Evolutionary conservation across 1,140 invertebrate species (phyloP), one percentile per base, ranked within the genome.

Genomic region (Sogatella furcifera): DNA sequence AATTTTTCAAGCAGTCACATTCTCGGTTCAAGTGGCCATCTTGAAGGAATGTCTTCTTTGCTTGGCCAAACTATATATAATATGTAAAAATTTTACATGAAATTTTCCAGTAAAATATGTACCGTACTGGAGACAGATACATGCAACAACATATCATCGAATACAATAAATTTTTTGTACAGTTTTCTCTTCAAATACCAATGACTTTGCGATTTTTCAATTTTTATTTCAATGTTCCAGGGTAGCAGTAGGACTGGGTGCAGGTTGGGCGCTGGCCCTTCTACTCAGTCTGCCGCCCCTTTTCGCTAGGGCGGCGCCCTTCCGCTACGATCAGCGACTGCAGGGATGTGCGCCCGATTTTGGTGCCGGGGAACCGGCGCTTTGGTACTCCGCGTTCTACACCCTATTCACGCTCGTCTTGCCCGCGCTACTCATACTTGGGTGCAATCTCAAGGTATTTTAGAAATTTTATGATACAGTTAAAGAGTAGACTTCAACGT

Each of bases 261-360:
- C 68, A 24, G 73, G 76, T 11, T 81, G 81, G 80, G 66, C 72
- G 8, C 69, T 76, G 4, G 72, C 76, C 4, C 52, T 79, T 9
- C 55, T 77, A 15, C 66, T 76, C 19, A 76, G 70, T 58, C 43
- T 77, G 53, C 73, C 74, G 22, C 76, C 75, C 10, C 72, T 77
- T 54, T 77, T 74, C 31, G 70, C 72, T 13, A 3, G 34, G 34
- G 72, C 73, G 11, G 72, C 73, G 13, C 72, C 74, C 8, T 78
- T 77, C 62, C 71, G 55, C 69, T 81, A 82, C 62, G 79, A 78
- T 61, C 73, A 76, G 0, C 80, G 77, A 2, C 71, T 86, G 19
- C 77, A 78, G 19, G 79, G 77, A 44, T 88, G 85, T 67, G 77
- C 79, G 0, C 82, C 84, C 0, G 81, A 86, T 69, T 86, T 86